Percentiles rank a stretch among this genome's conserved stretches.
Evolutionary conservation across 2,113 vertebrate genomes (phyloP).

Genomic region (Ictalurus punctatus): DNA sequence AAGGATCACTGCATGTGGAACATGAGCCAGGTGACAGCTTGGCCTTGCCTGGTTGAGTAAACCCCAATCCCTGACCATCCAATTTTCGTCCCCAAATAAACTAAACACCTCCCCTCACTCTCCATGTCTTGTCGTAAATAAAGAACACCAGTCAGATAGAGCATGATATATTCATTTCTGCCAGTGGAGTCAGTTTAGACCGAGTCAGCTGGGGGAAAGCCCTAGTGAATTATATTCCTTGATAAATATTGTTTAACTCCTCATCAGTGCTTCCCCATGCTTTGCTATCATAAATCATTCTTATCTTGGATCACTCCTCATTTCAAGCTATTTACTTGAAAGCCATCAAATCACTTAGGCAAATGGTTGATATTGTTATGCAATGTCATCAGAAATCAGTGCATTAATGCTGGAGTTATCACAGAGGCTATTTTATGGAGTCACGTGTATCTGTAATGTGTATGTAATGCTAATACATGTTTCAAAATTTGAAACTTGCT

Average conservation of each 20-base stretch:
- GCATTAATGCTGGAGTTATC: slow-evolving; percentile 25
- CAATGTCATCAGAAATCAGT: background rate
- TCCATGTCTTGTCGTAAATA: slow-evolving; percentile 30
- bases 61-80: slow-evolving; percentile 57
- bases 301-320: slow-evolving; percentile 18
- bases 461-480: background rate
- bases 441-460: slow-evolving; percentile 23
- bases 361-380: slow-evolving; percentile 14
- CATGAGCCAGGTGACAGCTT: slow-evolving; percentile 70
- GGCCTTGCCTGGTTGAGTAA: slow-evolving; percentile 73
- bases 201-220: slow-evolving; percentile 20
- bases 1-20: slow-evolving; percentile 66
- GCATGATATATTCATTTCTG: slow-evolving; percentile 49
- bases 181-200: slow-evolving; percentile 44
- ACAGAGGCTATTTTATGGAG: slow-evolving; percentile 9
- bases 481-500: background rate
- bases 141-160: slow-evolving; percentile 9
- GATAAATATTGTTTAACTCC: slow-evolving; percentile 51
- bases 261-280: slow-evolving; percentile 37
- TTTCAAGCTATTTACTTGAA: background rate
- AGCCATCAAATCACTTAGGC: background rate
- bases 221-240: slow-evolving; percentile 35
- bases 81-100: slow-evolving; percentile 61
- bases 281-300: slow-evolving; percentile 46
- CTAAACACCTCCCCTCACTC: slow-evolving; percentile 1